Evolutionary conservation across 37 sponge, comb jelly and placozoan species (phyloP), one percentile per base, ranked within the genome.

Genomic region (Beroe forskalii): DNA sequence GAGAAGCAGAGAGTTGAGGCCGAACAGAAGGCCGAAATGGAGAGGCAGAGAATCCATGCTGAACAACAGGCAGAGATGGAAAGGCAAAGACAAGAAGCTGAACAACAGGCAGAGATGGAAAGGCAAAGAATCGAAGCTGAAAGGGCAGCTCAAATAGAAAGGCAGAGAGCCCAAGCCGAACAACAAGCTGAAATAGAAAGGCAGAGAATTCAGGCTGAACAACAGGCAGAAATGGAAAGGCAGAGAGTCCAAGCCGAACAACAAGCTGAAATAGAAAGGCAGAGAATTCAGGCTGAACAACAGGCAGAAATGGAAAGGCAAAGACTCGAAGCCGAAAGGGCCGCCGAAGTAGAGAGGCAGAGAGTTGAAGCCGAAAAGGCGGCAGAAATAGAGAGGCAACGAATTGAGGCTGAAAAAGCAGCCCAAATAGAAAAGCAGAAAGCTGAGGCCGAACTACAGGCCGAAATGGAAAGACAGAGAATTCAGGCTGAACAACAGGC

Each of bases 331-430:
- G 37, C 76, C 40, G 76, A 72, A 37, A 37, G 14, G 40, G 40
- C 37, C 8, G 40, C 38, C 8, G 40, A 72, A 72, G 22, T 6
- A 72, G 76, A 72, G 40, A 8, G 27, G 31, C 40, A 32, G 22
- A 72, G 76, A 27, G 19, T 72, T 38, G 40, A 32, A 8, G 76
- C 76, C 40, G 76, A 72, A 72, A 63, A 27, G 27, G 39, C 40
- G 8, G 76, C 76, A 8, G 40, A 72, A 72, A 4, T 32, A 72
- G 76, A 17, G 4, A 37, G 40, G 76, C 19, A 37, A 80, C 44
- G 55, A 44, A 28, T 41, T 9, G 44, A 44, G 30, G 86, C 86
- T 43, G 86, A 17, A 32, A 27, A 35, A 35, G 12, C 4, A 12
- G 76, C 76, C 8, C 6, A 36, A 72, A 4, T 38, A 35, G 76